Conservation (phyloP, 2,888 invertebrate species). For the Mythimna ferrago region DNA sequence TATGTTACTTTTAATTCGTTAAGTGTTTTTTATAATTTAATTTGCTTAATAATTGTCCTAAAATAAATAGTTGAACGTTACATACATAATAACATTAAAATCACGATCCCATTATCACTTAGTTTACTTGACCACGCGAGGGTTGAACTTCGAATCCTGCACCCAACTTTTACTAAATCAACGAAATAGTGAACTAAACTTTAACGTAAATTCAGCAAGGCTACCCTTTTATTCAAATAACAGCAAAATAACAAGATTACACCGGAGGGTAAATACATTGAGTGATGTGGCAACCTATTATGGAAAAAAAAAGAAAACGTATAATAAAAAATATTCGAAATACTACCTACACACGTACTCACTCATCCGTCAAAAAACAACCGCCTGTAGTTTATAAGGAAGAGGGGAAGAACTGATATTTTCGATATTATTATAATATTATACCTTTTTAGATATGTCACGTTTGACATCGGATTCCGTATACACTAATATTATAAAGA, state of each 20-base stretch:
- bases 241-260: constrained; percentile 27
- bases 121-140: neutral
- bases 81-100: too few relatives aligned
- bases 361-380: constrained; percentile 87
- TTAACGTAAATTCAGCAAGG: neutral
- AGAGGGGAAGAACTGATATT: constrained; percentile 60
- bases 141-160: neutral
- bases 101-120: too few relatives aligned
- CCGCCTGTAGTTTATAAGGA: constrained; percentile 78
- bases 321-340: constrained; percentile 24
- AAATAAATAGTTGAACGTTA: too few relatives aligned
- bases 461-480: neutral
- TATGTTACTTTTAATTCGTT: too few relatives aligned
- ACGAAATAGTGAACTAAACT: neutral
- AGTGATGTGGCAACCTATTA: constrained; percentile 21
- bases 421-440: constrained; percentile 56
- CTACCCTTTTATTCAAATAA: constrained; percentile 17
- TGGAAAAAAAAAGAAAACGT: constrained; percentile 1
- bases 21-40: too few relatives aligned
- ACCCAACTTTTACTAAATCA: neutral
- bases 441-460: constrained; percentile 31
- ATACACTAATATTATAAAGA: too few relatives aligned
- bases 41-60: too few relatives aligned
- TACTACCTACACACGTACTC: constrained; percentile 22
- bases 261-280: constrained; percentile 32